Evolutionary conservation across 1,140 invertebrate genomes (phyloP), one percentile per base, ranked within the genome.

Genomic region (Nautilus pompilius): DNA sequence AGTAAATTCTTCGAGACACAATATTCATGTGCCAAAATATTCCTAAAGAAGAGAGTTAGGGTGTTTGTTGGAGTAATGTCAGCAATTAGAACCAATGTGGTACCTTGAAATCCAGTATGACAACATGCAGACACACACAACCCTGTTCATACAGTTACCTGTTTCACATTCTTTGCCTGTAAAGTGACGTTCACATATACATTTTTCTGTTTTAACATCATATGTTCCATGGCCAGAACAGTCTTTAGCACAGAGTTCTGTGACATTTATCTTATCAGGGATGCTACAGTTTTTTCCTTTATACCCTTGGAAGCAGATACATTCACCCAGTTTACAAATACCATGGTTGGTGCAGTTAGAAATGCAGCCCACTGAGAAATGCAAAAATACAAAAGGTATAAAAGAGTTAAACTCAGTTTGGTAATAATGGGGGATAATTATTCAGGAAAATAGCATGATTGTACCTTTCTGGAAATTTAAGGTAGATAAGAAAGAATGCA

Each of bases 221-320:
- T 96, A 98, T n/a, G 87, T 90, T 10, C 96, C 96, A 76, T 97
- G 93, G 3, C 91, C 90, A 2, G 92, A 93, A 82, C 95, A 98
- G 81, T 96, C 92, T 0, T 94, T 94, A 29, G 96, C 85, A 83
- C 96, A 98, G 75, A 96, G 91, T 4, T 95, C 84, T 0, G 93
- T 95, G 70, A 95, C 91, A 77, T 93, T 93, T 76, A 96, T 93
- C 85, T 92, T 93, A 65, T 92, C 89, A 32, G 93, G 92, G 63
- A 97, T 88, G 58, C 89, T 90, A 81, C 97, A 99, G 75, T 96
- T 93, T 0, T 85, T 75, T 0, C 96, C 96, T 80, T 94, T 92
- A 92, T 93, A 99, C 1, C 96, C 96, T 75, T 95, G 94, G 80
- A 97, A 97, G 81, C 97, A 99, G 33, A 95, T 89, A 83, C 97